phyloP scores from a whole-genome alignment of 2,797 vertebrate species.

The Anguilla marmorata region DNA sequence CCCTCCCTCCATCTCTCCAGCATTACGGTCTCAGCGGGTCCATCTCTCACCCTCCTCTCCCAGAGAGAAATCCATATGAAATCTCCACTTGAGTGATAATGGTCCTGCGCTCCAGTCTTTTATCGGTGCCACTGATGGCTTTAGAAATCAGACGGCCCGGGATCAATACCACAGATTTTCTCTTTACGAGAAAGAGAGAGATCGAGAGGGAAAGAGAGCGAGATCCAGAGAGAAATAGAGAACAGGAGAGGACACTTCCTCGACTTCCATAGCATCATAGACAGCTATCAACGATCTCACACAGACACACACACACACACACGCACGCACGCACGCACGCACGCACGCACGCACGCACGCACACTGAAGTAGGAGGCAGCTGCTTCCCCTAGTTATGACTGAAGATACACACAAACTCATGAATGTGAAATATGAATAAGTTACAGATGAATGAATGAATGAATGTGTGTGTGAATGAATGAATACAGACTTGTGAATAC shows the following conservation, averaged over 20 bases:
- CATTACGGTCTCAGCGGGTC: slow-evolving; percentile 21
- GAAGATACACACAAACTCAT: too few relatives aligned
- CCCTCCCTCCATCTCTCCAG: slow-evolving; percentile 16
- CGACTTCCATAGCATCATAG: neutral
- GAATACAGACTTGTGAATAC: neutral
- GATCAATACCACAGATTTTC: slow-evolving; percentile 47
- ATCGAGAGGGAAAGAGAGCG: neutral
- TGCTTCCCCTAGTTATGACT: neutral
- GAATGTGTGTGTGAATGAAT: neutral
- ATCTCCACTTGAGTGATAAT: slow-evolving; percentile 46
- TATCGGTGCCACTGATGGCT: slow-evolving; percentile 45
- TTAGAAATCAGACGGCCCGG: slow-evolving; percentile 41
- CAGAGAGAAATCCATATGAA: slow-evolving; percentile 45
- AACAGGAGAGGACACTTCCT: neutral
- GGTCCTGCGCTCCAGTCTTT: slow-evolving; percentile 44
- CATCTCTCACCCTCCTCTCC: slow-evolving; percentile 32
- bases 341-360: neutral
- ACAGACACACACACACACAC: neutral
- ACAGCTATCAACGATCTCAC: neutral
- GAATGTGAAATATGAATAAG: too few relatives aligned
- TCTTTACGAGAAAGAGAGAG: slow-evolving; percentile 25
- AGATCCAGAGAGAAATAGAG: neutral
- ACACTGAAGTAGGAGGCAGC: neutral
- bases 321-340: neutral
- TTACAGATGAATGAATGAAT: neutral